These are phyloP conservation scores for Rotaria magnacalcarata DNA, from an alignment of 2,888 invertebrate species.

Conservation along the genomic window DNA sequence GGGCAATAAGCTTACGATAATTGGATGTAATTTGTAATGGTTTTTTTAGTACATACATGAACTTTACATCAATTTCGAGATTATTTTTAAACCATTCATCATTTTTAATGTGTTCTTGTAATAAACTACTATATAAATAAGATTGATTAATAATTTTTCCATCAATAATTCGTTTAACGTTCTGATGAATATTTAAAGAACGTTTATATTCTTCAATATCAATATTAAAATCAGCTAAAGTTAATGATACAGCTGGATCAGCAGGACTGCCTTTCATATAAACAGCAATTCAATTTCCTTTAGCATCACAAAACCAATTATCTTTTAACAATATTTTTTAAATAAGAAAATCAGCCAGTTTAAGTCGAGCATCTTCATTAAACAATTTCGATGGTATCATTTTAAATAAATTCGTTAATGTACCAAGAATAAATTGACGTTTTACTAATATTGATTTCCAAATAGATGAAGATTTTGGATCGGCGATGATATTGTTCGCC, in stretches of 20 bases:
- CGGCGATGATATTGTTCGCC: neutral
- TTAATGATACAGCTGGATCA: neutral
- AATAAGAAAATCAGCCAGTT: neutral
- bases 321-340: neutral
- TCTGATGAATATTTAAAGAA: neutral
- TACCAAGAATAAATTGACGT: neutral
- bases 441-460: neutral
- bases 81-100: constrained; percentile 9
- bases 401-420: neutral
- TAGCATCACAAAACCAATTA: neutral
- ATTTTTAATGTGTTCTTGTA: neutral
- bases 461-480: neutral
- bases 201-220: neutral
- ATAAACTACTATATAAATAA: neutral
- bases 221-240: neutral
- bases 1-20: neutral
- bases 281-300: neutral
- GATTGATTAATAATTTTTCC: neutral
- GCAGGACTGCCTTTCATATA: neutral
- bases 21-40: neutral
- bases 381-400: neutral
- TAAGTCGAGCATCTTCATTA: neutral
- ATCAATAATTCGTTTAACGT: neutral
- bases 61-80: neutral
- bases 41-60: neutral